A percentile compares a stretch with the other conserved stretches of the same genome.
Evolutionary conservation across 2,797 vertebrate species (phyloP).

Genomic region (Cossypha niveicapilla): DNA sequence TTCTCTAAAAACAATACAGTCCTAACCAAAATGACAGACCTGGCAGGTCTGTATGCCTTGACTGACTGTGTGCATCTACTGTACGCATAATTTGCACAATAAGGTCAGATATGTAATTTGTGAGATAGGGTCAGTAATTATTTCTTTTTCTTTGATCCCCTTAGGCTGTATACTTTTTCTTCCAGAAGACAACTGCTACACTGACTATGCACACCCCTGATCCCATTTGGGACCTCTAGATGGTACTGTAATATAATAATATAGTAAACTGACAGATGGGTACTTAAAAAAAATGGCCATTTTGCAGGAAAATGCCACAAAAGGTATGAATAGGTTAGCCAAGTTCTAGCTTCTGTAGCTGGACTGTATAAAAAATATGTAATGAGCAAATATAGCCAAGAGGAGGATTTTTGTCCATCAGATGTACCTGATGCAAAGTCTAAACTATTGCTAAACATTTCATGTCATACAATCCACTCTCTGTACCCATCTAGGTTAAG

Average conservation of each 20-base stretch:
- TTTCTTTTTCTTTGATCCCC: neutral
- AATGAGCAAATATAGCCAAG: neutral
- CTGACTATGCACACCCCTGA: neutral
- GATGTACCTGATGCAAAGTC: neutral
- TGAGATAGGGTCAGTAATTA: neutral
- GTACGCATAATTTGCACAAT: neutral
- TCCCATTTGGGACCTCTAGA: constrained; percentile 59
- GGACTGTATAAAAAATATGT: neutral
- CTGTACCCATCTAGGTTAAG: neutral
- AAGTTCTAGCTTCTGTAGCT: neutral
- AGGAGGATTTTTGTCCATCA: neutral
- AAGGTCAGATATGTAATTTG: neutral
- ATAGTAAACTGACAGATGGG: neutral
- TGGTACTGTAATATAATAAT: constrained; percentile 56
- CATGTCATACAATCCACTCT: neutral
- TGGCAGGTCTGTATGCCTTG: neutral
- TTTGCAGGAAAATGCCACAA: neutral
- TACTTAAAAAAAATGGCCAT: neutral
- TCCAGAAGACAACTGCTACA: neutral
- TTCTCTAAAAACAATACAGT: neutral
- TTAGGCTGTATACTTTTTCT: neutral
- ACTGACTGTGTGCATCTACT: neutral
- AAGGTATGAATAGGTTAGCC: neutral
- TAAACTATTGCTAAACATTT: neutral
- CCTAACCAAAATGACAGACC: neutral